Evolutionary conservation across 1,140 invertebrate species (phyloP).

Genomic region (Tetragnatha versicolor): DNA sequence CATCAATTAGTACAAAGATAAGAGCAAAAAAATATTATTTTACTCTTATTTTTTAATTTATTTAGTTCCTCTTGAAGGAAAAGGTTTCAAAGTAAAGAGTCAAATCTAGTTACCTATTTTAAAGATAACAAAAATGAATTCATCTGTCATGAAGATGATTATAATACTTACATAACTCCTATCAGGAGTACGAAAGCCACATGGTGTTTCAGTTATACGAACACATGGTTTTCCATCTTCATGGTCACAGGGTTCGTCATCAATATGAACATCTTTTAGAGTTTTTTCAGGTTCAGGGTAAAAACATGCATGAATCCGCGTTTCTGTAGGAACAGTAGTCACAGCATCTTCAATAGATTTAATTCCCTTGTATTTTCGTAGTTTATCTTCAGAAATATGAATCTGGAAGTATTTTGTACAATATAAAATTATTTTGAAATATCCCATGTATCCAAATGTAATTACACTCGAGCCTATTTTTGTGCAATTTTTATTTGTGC

Average conservation of each 20-base stretch:
- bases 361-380: constrained; percentile 24
- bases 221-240: background rate
- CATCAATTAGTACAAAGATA: no score
- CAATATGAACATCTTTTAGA: background rate
- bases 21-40: background rate
- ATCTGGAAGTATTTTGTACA: no score
- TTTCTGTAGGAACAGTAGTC: constrained; percentile 3
- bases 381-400: constrained; percentile 36
- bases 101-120: no score
- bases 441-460: no score
- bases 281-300: background rate
- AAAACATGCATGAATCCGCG: constrained; percentile 37
- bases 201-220: background rate
- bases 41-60: background rate
- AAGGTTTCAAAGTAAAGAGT: no score
- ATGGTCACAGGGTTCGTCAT: background rate
- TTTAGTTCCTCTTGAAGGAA: no score
- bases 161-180: background rate
- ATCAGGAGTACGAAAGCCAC: constrained; percentile 3
- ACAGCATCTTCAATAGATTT: constrained; percentile 41
- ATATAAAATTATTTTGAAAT: background rate
- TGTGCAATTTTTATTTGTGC: no score
- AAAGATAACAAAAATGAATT: background rate
- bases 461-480: no score
- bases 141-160: background rate